A percentile compares a stretch with the other conserved stretches of the same genome.
These are phyloP conservation scores for Salvator merianae DNA, from an alignment of 2,113 vertebrate genomes.

Conservation along the genomic window DNA sequence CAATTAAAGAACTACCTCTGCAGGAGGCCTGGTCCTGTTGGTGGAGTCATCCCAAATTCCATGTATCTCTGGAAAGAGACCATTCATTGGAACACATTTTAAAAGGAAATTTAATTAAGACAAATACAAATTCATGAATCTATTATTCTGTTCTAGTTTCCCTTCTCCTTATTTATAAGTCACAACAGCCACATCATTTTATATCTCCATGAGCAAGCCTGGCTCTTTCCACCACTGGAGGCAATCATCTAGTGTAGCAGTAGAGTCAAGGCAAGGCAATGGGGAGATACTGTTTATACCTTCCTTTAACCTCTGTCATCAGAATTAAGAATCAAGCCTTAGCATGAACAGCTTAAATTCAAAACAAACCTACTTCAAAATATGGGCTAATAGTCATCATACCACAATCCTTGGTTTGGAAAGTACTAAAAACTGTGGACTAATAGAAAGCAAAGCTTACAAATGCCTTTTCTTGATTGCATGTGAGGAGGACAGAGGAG, in stretches of 20 bases:
- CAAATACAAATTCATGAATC: too few species aligned
- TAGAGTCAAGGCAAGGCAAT: too few species aligned
- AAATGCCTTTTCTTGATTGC: background rate
- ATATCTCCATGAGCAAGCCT: too few species aligned
- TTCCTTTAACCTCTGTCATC: background rate
- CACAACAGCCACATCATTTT: too few species aligned
- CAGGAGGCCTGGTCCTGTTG: constrained; percentile 79
- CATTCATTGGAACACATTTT: constrained; percentile 21
- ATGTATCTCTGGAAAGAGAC: constrained; percentile 82
- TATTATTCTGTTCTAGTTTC: too few species aligned
- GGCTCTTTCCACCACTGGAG: too few species aligned
- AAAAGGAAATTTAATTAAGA: background rate
- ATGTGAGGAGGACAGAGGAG: background rate
- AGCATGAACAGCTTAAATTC: background rate
- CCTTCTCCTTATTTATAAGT: too few species aligned
- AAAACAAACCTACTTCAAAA: background rate
- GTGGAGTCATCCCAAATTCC: constrained; percentile 84
- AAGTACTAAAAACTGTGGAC: background rate
- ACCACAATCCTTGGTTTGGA: background rate
- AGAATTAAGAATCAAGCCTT: background rate
- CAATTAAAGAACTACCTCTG: constrained; percentile 79
- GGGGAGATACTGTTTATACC: background rate
- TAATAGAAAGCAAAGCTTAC: background rate
- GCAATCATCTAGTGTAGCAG: too few species aligned
- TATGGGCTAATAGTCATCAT: background rate